These are phyloP conservation scores for Balearica regulorum DNA, from an alignment of 2,797 vertebrate species.

Conservation along the genomic window DNA sequence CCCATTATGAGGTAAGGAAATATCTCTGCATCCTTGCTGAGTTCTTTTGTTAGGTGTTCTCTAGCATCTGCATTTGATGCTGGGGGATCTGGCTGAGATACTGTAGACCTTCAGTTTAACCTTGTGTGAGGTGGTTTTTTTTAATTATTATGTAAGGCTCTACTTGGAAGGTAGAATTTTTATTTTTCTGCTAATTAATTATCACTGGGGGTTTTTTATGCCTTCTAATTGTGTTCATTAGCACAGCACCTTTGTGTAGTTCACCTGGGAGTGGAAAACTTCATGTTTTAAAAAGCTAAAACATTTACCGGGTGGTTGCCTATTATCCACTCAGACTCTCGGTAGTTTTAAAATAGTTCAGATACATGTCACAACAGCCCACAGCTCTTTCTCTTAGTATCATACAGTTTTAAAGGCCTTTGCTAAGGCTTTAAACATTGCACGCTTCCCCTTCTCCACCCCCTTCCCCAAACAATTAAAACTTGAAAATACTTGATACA, in stretches of 20 bases:
- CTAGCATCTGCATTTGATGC: not conserved
- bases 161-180: not conserved
- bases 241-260: not conserved
- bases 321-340: not conserved
- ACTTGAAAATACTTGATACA: not conserved
- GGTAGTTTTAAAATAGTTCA: not conserved
- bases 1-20: not conserved
- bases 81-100: not conserved
- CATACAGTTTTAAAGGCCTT: not conserved
- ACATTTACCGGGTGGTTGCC: not conserved
- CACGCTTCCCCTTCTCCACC: not conserved
- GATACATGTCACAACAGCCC: not conserved
- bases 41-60: not conserved
- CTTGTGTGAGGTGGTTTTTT: not conserved
- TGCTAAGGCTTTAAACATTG: not conserved
- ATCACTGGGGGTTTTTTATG: fast-evolving
- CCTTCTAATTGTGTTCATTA: not conserved
- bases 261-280: not conserved
- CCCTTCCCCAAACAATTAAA: not conserved
- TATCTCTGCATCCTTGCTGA: not conserved
- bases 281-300: not conserved
- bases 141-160: not conserved
- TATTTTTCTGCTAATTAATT: not conserved
- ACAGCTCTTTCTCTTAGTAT: not conserved
- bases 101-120: not conserved